Percentiles rank a stretch among this genome's conserved stretches.
Evolutionary conservation across 2,797 vertebrate species (phyloP).

Genomic region (Stomatorhinus walkeri): DNA sequence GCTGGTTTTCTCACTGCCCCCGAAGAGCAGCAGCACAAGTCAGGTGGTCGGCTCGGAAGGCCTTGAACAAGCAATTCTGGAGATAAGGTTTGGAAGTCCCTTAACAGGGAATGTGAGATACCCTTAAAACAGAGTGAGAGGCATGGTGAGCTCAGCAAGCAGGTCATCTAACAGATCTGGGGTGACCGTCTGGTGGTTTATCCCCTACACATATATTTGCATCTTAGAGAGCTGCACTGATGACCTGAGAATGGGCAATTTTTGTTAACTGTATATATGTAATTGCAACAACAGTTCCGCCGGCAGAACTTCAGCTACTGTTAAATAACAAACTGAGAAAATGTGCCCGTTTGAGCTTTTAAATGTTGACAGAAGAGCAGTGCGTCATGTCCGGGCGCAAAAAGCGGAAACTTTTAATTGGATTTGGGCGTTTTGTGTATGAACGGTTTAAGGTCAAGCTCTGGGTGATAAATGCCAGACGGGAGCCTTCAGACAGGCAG

Average conservation of each 20-base stretch:
- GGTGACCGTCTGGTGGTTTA: background rate
- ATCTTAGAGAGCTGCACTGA: background rate
- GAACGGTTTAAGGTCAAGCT: slow-evolving; percentile 9
- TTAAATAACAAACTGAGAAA: background rate
- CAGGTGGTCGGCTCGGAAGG: background rate
- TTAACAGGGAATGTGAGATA: background rate
- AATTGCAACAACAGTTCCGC: background rate
- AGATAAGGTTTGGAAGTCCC: background rate
- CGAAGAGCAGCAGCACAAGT: background rate
- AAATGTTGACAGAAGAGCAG: background rate
- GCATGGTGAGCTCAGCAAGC: background rate
- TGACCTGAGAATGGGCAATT: background rate
- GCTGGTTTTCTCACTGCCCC: background rate
- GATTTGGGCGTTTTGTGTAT: background rate
- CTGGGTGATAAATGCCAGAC: background rate
- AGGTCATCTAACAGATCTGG: background rate
- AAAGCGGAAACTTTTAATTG: slow-evolving; percentile 15
- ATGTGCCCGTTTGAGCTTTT: background rate
- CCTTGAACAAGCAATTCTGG: background rate
- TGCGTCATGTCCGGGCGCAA: background rate
- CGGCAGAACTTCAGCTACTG: background rate
- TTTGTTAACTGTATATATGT: background rate
- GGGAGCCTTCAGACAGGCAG: background rate
- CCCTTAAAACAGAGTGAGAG: background rate
- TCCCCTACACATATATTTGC: background rate